These are phyloP conservation scores for Acronicta aceris DNA, from an alignment of 2,888 invertebrate species.

Conservation along the genomic window DNA sequence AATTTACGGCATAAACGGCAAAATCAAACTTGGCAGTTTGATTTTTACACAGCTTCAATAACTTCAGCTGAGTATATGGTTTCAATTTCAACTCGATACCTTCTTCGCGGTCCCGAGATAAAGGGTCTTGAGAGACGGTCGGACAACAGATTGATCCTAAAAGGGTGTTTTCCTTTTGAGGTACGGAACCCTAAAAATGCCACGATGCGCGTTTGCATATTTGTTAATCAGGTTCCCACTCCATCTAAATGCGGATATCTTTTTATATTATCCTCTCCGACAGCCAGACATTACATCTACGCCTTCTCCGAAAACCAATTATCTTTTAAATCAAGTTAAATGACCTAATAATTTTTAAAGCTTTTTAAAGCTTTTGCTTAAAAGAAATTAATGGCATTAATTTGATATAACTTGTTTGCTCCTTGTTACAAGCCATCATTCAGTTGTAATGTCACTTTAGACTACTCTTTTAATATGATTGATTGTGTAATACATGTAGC, in stretches of 20 bases:
- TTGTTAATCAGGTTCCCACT: background rate
- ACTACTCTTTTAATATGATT: conserved; percentile 39
- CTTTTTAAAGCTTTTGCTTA: conserved; percentile 14
- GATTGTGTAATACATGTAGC: conserved; percentile 65
- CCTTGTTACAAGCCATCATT: conserved; percentile 49
- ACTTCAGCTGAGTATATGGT: too few relatives aligned
- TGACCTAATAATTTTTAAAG: conserved; percentile 14
- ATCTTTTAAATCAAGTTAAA: conserved; percentile 7
- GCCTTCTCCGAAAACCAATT: conserved; percentile 43
- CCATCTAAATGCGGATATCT: background rate
- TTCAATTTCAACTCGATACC: too few relatives aligned
- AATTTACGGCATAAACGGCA: too few relatives aligned
- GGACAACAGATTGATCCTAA: too few relatives aligned
- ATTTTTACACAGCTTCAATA: too few relatives aligned
- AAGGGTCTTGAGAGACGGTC: too few relatives aligned
- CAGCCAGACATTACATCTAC: conserved; percentile 4
- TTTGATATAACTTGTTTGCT: conserved; percentile 31
- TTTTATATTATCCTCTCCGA: conserved; percentile 6
- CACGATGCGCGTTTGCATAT: conserved; percentile 5
- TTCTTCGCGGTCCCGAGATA: too few relatives aligned
- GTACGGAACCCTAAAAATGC: conserved; percentile 5
- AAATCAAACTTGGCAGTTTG: too few relatives aligned
- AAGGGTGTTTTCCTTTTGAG: too few relatives aligned
- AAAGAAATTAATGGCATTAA: conserved; percentile 16
- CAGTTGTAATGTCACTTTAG: conserved; percentile 59